Evolutionary conservation across 64 coral and sea anemone genomes (phyloP).

Genomic region (Montipora capricornis): DNA sequence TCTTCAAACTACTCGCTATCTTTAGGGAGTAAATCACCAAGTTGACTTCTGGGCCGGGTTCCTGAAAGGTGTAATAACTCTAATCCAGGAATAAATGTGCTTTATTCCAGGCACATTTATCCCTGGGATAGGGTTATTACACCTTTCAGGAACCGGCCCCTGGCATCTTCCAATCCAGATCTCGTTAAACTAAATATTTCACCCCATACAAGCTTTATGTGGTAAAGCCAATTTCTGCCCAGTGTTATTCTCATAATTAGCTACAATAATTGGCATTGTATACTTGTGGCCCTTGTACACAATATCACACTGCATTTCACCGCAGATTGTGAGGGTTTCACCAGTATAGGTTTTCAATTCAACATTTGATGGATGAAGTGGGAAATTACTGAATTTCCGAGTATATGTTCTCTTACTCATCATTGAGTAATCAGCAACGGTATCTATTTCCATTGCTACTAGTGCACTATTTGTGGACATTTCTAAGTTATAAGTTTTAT

Average conservation of each 20-base stretch:
- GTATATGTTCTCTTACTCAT: constrained; percentile 67
- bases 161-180: neutral
- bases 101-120: too few relatives aligned
- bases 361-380: constrained; percentile 35
- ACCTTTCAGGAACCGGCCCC: too few relatives aligned
- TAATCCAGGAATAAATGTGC: too few relatives aligned
- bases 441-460: constrained; percentile 71
- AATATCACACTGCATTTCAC: constrained; percentile 62
- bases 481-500: constrained; percentile 22
- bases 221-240: constrained; percentile 59
- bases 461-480: constrained; percentile 52
- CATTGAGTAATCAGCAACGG: constrained; percentile 56
- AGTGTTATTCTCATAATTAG: constrained; percentile 59
- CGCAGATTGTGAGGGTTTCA: constrained; percentile 60
- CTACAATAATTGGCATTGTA: constrained; percentile 54
- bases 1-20: constrained; percentile 52
- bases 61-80: too few relatives aligned
- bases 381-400: constrained; percentile 43
- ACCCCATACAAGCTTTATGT: constrained; percentile 64
- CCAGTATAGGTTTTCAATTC: constrained; percentile 67
- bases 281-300: constrained; percentile 55
- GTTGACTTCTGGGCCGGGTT: neutral
- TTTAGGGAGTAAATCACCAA: constrained; percentile 26
- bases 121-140: too few relatives aligned
- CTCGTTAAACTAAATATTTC: constrained; percentile 46